Evolutionary conservation across 2,797 vertebrate genomes (phyloP).

Genomic region (Hippopotamyrus pictus): DNA sequence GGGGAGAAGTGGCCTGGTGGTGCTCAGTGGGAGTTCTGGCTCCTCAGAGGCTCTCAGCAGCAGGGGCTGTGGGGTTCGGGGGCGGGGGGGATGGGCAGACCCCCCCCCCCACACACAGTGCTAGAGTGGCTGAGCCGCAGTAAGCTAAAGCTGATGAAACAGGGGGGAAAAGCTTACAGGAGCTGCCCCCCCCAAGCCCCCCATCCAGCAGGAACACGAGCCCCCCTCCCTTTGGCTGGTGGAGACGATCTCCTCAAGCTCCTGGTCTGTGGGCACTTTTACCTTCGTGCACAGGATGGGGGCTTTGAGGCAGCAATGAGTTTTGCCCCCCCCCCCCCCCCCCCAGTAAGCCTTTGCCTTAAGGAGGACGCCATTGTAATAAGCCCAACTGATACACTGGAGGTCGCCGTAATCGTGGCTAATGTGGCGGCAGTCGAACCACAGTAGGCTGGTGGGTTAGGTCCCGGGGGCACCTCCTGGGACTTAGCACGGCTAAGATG

Average conservation of each 20-base stretch:
- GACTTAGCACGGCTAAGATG: background rate
- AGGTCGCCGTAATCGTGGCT: slow-evolving; percentile 76
- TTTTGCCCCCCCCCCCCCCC: slow-evolving; percentile 40
- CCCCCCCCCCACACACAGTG: background rate
- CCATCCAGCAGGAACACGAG: background rate
- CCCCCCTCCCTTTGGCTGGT: background rate
- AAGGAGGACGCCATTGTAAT: slow-evolving; percentile 63
- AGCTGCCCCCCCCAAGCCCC: background rate
- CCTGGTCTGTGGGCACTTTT: background rate
- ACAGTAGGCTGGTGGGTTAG: slow-evolving; percentile 55
- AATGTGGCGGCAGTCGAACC: slow-evolving; percentile 69
- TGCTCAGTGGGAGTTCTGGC: slow-evolving; percentile 53
- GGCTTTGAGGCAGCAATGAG: background rate
- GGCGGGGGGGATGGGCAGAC: background rate
- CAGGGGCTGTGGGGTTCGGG: slow-evolving; percentile 36
- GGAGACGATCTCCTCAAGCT: background rate
- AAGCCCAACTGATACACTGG: slow-evolving; percentile 73
- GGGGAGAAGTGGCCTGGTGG: slow-evolving; percentile 40
- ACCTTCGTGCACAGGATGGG: background rate
- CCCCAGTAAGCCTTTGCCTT: slow-evolving; percentile 54
- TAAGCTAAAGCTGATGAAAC: background rate
- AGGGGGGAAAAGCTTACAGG: background rate
- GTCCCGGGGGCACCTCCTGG: slow-evolving; percentile 63
- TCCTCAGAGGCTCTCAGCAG: slow-evolving; percentile 58
- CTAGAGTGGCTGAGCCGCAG: slow-evolving; percentile 30